Evolutionary conservation across 2,888 invertebrate genomes (phyloP), one percentile per base, ranked within the genome.

Genomic region (Eumacrocentrus americanus): DNA sequence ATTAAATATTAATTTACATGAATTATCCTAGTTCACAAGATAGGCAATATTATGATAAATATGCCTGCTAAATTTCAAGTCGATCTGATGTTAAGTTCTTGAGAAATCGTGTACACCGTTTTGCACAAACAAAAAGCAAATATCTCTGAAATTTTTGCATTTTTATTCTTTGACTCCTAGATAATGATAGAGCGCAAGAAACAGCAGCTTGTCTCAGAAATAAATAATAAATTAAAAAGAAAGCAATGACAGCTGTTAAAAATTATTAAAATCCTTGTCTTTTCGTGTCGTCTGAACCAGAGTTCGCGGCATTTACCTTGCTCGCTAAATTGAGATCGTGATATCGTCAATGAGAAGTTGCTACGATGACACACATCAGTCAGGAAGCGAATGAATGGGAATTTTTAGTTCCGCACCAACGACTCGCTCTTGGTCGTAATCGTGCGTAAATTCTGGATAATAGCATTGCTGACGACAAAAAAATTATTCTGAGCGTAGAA

Each of bases 371-470:
- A 34, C 9, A 35, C 44, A 53, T 53, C 59, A 59, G n/a, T 59
- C 53, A 53, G 53, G 53, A 59, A 59, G 53, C 47, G 40, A 53
- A 53, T 29, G 38, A 46, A 52, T 58, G 46, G 25, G 29, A 53
- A 53, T 59, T 38, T 16, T 52, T 34, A 59, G 37, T 22, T 44
- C 37, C 52, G 11, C 25, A 37, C 47, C 58, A 53, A 46, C 42
- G 42, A 44, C 34, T 53, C 22, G 42, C 11, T 37, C 35, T 20
- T 11, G 22, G 22, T 22, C 37, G 22, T 37, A 51, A 20, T 70
- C 62, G 64, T 70, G 68, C 76, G 72, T 70, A 72, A 73, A 69
- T 77, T 71, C 73, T 72, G 72, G 71, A 73, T 68, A 74, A 68
- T 69, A 71, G 66, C 65, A 72, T 65, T 66, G 67, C 58, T 70